Evolutionary conservation across 53 echinoderm and acorn worm genomes (phyloP).

Genomic region (Hippasteria phrygiana): DNA sequence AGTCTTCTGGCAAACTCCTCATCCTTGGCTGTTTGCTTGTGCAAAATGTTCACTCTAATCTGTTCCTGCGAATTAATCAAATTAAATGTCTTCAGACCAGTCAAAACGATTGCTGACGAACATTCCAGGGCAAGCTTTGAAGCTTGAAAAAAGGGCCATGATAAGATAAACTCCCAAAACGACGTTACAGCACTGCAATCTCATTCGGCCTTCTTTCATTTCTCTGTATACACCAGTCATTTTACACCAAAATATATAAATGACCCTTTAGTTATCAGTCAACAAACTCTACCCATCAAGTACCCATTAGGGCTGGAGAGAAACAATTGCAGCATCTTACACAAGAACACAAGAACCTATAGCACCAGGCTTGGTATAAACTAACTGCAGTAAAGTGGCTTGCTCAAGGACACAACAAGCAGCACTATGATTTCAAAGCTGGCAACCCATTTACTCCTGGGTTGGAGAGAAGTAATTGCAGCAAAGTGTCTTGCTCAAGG

Average conservation of each 20-base stretch:
- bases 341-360: too few species aligned
- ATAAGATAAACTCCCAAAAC: too few species aligned
- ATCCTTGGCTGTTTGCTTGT: slow-evolving; percentile 74
- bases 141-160: too few species aligned
- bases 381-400: neutral
- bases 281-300: too few species aligned
- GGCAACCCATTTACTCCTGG: too few species aligned
- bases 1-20: slow-evolving; percentile 86
- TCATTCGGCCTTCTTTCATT: neutral
- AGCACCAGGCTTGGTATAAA: neutral
- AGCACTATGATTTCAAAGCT: too few species aligned
- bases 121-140: too few species aligned
- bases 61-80: slow-evolving; percentile 22
- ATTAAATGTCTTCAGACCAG: neutral
- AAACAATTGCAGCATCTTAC: too few species aligned
- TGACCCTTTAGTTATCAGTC: neutral
- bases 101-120: neutral
- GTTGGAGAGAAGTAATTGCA: too few species aligned
- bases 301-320: too few species aligned
- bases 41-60: slow-evolving; percentile 26
- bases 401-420: slow-evolving; percentile 9
- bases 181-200: too few species aligned
- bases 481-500: too few species aligned
- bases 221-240: neutral
- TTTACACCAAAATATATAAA: neutral